phyloP scores from a whole-genome alignment of 92 coral and sea anemone genomes.

The Plumapathes pennacea region DNA sequence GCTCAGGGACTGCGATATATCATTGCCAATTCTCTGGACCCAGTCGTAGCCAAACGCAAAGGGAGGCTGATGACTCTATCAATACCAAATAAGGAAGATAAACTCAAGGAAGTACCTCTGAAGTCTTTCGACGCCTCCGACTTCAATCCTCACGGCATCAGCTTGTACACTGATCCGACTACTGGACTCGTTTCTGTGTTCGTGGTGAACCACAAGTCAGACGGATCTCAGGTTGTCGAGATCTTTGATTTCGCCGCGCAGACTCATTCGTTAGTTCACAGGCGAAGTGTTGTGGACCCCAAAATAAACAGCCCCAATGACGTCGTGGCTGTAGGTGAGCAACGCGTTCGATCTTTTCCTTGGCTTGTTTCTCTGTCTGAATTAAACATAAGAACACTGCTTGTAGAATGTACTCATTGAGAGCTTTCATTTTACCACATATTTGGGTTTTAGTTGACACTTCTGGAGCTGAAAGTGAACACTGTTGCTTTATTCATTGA shows the following conservation, averaged over 20 bases:
- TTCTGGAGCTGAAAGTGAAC: too few species aligned
- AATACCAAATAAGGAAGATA: conserved; percentile 53
- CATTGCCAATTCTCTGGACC: conserved; percentile 36
- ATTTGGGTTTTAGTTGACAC: too few species aligned
- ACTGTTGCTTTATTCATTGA: background rate
- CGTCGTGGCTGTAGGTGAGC: conserved; percentile 79
- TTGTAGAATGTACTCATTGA: too few species aligned
- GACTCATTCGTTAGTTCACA: conserved; percentile 46
- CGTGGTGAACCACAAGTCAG: conserved; percentile 73
- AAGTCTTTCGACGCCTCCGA: conserved; percentile 64
- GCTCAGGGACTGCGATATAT: conserved; percentile 61
- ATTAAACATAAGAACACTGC: too few species aligned
- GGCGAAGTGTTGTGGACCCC: conserved; percentile 64
- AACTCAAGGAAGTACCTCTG: conserved; percentile 53
- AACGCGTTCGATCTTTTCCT: background rate
- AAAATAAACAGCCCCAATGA: conserved; percentile 76
- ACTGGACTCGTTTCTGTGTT: conserved; percentile 61
- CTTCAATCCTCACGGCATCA: conserved; percentile 86
- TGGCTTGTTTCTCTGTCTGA: too few species aligned
- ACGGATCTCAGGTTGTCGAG: conserved; percentile 73
- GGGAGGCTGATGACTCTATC: conserved; percentile 61
- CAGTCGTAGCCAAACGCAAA: conserved; percentile 53
- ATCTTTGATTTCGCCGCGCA: conserved; percentile 78
- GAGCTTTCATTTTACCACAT: too few species aligned
- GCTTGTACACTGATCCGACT: conserved; percentile 62